These are phyloP conservation scores for Neuroterus valhalla DNA, from an alignment of 1,140 invertebrate species.

Conservation along the genomic window DNA sequence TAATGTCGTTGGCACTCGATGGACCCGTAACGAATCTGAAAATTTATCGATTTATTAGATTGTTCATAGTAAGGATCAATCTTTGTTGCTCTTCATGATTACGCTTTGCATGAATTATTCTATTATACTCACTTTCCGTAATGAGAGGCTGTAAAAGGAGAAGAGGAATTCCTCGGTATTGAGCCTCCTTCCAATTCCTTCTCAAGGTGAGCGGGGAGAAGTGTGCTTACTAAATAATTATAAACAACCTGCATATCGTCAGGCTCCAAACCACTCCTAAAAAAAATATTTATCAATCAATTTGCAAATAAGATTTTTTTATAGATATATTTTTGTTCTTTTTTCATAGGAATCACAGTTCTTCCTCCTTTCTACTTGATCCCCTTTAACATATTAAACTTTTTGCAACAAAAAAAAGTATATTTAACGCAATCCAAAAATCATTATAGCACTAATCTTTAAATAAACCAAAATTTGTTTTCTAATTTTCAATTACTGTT, in stretches of 20 bases:
- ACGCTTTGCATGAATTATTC: conserved; percentile 15
- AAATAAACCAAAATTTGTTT: too few species aligned
- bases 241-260: conserved; percentile 90
- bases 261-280: conserved; percentile 88
- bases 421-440: too few species aligned
- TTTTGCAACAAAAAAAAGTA: too few species aligned
- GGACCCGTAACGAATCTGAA: conserved; percentile 84
- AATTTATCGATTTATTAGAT: conserved; percentile 21
- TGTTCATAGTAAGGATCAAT: neutral
- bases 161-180: conserved; percentile 69
- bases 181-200: conserved; percentile 83
- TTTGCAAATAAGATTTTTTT: conserved; percentile 27
- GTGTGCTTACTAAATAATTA: conserved; percentile 84
- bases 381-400: too few species aligned
- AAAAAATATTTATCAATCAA: neutral
- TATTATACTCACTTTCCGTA: conserved; percentile 75
- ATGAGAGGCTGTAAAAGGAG: conserved; percentile 75
- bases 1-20: conserved; percentile 79
- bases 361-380: too few species aligned
- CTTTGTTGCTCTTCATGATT: neutral
- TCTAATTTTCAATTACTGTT: too few species aligned
- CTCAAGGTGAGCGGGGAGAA: conserved; percentile 84
- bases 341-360: too few species aligned
- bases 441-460: too few species aligned
- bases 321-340: conserved; percentile 23